phyloP scores from a whole-genome alignment of 2,888 invertebrate species.

The Chaitophorus viminalis region DNA sequence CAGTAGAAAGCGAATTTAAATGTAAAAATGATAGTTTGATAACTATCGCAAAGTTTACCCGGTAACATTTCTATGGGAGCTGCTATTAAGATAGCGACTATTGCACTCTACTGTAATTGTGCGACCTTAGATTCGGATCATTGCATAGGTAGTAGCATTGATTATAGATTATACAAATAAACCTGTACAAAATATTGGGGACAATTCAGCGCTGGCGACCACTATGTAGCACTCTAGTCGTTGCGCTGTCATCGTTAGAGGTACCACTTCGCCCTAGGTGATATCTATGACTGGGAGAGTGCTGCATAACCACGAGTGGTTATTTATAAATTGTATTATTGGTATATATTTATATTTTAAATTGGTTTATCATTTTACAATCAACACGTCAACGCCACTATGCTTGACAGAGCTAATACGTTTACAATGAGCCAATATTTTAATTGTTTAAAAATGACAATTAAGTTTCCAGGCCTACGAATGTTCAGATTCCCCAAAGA shows the following conservation, averaged over 20 bases:
- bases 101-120: no score
- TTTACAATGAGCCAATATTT: not conserved
- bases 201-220: not conserved
- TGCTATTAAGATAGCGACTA: no score
- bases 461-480: not conserved
- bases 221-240: slow-evolving; percentile 4
- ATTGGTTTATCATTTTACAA: not conserved
- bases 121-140: no score
- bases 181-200: no score
- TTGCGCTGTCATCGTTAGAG: not conserved
- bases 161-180: slow-evolving; percentile 7
- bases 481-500: not conserved
- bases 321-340: not conserved
- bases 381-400: not conserved
- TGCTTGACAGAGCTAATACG: not conserved
- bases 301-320: not conserved
- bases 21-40: no score
- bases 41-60: no score
- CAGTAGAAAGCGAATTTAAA: no score
- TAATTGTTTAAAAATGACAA: slow-evolving; percentile 4
- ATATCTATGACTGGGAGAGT: not conserved
- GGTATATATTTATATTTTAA: not conserved
- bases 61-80: no score
- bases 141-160: not conserved
- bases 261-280: not conserved